phyloP scores from a whole-genome alignment of 2,113 vertebrate genomes.

The Cynocephalus volans region DNA sequence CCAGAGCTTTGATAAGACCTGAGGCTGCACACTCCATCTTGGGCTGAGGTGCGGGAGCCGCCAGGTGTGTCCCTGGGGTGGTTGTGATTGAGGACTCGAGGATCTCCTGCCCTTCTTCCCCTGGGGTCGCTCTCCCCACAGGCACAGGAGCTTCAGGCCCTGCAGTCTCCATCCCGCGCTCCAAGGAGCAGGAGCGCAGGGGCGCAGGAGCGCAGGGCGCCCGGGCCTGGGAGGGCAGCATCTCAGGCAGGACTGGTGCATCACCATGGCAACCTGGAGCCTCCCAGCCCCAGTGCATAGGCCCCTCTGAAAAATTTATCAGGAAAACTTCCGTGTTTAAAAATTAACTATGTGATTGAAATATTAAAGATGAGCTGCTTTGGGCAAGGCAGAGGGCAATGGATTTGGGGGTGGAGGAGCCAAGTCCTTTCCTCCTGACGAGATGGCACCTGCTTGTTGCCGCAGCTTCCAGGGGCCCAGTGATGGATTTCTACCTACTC shows the following conservation, averaged over 20 bases:
- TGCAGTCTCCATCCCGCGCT: too few species aligned
- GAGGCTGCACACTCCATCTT: background rate
- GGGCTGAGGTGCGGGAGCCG: background rate
- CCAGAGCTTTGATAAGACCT: background rate
- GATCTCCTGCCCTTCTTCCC: background rate
- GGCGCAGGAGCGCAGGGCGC: fast-evolving
- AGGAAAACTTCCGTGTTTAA: conserved; percentile 85
- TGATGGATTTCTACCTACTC: background rate
- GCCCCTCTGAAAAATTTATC: conserved; percentile 86
- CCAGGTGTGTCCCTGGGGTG: background rate
- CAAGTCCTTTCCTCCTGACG: background rate
- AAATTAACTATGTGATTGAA: conserved; percentile 84
- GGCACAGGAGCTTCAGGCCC: too few species aligned
- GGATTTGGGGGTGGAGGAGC: conserved; percentile 58
- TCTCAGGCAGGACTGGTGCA: conserved; percentile 52
- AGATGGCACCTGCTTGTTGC: background rate
- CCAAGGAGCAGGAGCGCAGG: too few species aligned
- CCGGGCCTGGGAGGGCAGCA: conserved; percentile 49
- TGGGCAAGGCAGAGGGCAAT: conserved; percentile 66
- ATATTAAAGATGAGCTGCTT: conserved; percentile 84
- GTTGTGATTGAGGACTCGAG: background rate
- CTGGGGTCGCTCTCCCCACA: background rate
- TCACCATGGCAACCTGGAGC: conserved; percentile 75
- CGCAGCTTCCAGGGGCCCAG: background rate
- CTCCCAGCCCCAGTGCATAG: conserved; percentile 69